Conservation (phyloP, 2,888 invertebrate genomes). For the Dugesia japonica region DNA sequence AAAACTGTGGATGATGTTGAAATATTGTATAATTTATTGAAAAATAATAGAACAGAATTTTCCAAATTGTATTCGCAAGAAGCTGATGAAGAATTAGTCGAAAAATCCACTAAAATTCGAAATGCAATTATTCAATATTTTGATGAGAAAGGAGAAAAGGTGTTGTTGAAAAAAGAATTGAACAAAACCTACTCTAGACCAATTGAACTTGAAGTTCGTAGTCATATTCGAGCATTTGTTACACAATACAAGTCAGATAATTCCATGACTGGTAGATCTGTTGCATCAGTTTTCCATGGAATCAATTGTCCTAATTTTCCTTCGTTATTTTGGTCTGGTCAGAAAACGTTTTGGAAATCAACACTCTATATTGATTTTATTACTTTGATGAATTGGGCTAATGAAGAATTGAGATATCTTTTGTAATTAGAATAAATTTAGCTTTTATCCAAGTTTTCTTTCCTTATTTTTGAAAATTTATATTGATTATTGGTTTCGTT, state of each 20-base stretch:
- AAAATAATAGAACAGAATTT: neutral
- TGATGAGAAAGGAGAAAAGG: neutral
- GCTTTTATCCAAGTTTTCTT: too few relatives aligned
- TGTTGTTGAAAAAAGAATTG: slow-evolving; percentile 44
- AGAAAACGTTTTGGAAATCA: slow-evolving; percentile 67
- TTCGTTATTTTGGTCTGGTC: slow-evolving; percentile 70
- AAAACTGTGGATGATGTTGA: neutral
- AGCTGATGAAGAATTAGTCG: neutral
- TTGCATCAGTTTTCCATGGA: slow-evolving; percentile 82
- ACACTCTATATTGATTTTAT: slow-evolving; percentile 69
- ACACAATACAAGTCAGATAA: slow-evolving; percentile 55
- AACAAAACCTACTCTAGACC: slow-evolving; percentile 58
- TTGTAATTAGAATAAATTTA: neutral
- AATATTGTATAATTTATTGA: neutral
- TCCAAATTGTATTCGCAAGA: neutral
- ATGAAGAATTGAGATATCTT: slow-evolving; percentile 51
- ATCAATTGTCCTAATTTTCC: slow-evolving; percentile 81
- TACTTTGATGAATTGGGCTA: slow-evolving; percentile 62
- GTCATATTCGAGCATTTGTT: slow-evolving; percentile 61
- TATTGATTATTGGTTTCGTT: too few relatives aligned
- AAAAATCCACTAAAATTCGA: neutral
- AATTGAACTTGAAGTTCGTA: slow-evolving; percentile 49
- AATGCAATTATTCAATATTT: neutral
- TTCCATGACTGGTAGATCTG: slow-evolving; percentile 65
- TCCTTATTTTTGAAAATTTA: too few relatives aligned